Percentiles rank a stretch among this genome's conserved stretches.
Evolutionary conservation across 2,113 vertebrate species (phyloP).

Genomic region (Kryptolebias marmoratus): DNA sequence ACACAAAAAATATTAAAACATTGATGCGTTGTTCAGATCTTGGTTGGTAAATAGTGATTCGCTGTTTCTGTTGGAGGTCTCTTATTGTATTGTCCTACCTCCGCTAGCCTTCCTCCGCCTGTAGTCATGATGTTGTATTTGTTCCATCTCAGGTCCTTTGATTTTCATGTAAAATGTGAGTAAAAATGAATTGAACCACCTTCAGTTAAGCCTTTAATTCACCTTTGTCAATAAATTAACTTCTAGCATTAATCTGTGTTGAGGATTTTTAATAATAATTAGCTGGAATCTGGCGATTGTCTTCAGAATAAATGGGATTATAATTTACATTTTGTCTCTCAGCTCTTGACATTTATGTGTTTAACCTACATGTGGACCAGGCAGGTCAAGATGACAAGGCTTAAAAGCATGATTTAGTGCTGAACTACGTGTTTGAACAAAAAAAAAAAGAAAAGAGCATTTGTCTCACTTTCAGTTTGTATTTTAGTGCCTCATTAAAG

Average conservation of each 20-base stretch:
- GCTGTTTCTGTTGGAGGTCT: background rate
- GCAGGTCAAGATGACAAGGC: background rate
- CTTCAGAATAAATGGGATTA: no score
- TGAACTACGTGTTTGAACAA: background rate
- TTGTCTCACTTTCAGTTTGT: background rate
- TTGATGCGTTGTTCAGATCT: background rate
- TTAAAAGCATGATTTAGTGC: background rate
- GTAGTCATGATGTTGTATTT: constrained; percentile 22
- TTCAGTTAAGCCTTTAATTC: constrained; percentile 30
- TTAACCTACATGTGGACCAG: no score
- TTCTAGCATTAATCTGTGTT: constrained; percentile 37
- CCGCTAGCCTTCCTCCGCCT: background rate
- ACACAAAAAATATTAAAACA: background rate
- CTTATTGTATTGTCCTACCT: constrained; percentile 20
- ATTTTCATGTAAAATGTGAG: constrained; percentile 38
- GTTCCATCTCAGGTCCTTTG: constrained; percentile 44
- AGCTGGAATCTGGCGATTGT: no score
- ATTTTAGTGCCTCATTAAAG: background rate
- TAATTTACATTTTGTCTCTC: no score
- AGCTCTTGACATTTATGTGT: no score
- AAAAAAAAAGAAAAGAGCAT: no score
- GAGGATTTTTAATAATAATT: background rate
- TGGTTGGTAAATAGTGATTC: background rate
- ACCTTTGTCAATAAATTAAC: constrained; percentile 60
- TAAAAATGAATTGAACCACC: constrained; percentile 38